These are phyloP conservation scores for Drosophila lacertosa DNA, from an alignment of 1,140 invertebrate genomes.

Conservation along the genomic window DNA sequence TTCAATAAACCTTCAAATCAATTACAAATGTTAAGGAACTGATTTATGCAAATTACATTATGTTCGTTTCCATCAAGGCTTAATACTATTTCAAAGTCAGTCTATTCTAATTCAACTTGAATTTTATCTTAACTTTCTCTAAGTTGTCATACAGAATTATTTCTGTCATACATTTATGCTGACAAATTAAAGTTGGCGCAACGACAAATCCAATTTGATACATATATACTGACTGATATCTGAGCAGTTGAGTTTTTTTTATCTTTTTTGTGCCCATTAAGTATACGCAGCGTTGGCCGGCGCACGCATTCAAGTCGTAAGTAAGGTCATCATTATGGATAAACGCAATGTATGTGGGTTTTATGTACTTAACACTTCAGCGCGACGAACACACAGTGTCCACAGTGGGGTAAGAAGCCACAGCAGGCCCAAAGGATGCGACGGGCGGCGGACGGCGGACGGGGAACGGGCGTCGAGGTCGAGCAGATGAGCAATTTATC, in stretches of 20 bases:
- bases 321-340: conserved; percentile 82
- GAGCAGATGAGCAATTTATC: conserved; percentile 82
- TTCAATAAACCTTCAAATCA: no score
- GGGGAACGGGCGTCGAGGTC: conserved; percentile 53
- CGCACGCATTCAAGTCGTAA: conserved; percentile 59
- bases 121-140: no score
- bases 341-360: conserved; percentile 76
- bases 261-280: conserved; percentile 62
- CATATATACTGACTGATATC: not conserved
- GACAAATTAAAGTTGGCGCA: not conserved
- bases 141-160: no score
- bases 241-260: conserved; percentile 11
- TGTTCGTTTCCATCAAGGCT: no score
- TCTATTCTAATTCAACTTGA: no score
- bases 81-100: no score
- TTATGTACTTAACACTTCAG: conserved; percentile 83
- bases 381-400: conserved; percentile 57
- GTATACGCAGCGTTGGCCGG: conserved; percentile 62
- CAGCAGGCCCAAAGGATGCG: not conserved
- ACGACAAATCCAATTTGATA: not conserved
- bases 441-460: not conserved
- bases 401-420: conserved; percentile 38
- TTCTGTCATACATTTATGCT: not conserved
- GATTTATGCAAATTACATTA: no score
- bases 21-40: no score